Conservation (phyloP, 2,797 vertebrate genomes). For the Pristis pectinata region DNA sequence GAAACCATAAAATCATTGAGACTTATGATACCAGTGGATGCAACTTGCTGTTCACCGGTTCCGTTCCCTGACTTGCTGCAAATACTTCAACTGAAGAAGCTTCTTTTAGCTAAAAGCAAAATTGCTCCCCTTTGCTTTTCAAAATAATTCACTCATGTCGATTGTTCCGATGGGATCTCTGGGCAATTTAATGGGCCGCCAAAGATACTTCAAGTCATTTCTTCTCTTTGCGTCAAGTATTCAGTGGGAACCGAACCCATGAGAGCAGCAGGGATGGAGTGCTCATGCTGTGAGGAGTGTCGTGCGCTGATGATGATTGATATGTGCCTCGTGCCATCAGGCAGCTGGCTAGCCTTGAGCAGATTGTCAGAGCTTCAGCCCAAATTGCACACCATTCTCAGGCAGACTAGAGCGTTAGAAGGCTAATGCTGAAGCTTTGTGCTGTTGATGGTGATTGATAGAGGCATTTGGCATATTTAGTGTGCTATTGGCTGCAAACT, state of each 20-base stretch:
- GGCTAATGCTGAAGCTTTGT: not conserved
- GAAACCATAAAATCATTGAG: too few relatives aligned
- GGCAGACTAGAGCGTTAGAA: not conserved
- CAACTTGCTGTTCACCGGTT: not conserved
- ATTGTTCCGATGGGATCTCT: not conserved
- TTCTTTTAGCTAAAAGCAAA: not conserved
- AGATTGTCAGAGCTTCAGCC: not conserved
- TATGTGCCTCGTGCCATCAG: not conserved
- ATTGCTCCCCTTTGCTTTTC: not conserved
- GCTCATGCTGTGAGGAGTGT: not conserved
- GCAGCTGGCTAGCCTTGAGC: not conserved
- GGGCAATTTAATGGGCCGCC: not conserved
- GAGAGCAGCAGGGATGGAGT: not conserved
- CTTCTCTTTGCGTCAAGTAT: not conserved
- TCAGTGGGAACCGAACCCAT: not conserved
- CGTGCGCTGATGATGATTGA: not conserved
- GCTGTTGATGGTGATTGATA: not conserved
- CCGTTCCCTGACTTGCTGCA: not conserved
- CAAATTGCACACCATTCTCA: not conserved
- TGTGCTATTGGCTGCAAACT: not conserved
- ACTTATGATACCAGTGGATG: too few relatives aligned
- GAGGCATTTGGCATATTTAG: not conserved
- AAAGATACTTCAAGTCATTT: not conserved
- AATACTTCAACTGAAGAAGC: not conserved
- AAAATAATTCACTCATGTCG: not conserved